Evolutionary conservation across 2,113 vertebrate species (phyloP).

Genomic region (Nibea albiflora): DNA sequence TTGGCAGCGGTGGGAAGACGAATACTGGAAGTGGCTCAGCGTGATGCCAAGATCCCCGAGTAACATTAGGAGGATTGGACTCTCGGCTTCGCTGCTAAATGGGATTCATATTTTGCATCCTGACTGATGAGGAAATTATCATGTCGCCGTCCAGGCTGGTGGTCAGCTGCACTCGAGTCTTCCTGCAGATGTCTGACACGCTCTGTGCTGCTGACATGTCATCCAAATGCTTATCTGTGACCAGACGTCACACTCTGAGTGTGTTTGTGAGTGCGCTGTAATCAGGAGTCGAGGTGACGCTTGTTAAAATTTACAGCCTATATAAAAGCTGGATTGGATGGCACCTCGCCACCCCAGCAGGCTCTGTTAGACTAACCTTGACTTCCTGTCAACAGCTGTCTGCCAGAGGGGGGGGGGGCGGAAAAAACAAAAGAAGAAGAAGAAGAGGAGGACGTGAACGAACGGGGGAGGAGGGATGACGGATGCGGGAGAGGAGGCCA

Average conservation of each 20-base stretch:
- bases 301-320: slow-evolving; percentile 63
- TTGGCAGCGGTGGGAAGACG: slow-evolving; percentile 54
- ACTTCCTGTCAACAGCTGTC: slow-evolving; percentile 62
- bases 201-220: not conserved
- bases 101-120: slow-evolving; percentile 41
- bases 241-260: not conserved
- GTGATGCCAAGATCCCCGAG: slow-evolving; percentile 36
- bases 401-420: not conserved
- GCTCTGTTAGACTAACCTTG: slow-evolving; percentile 62
- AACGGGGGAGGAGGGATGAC: not conserved
- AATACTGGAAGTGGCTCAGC: slow-evolving; percentile 51
- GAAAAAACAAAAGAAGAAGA: not conserved
- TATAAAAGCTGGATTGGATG: slow-evolving; percentile 55
- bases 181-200: not conserved
- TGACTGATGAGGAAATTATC: slow-evolving; percentile 49
- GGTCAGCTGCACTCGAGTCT: slow-evolving; percentile 31
- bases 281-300: slow-evolving; percentile 44
- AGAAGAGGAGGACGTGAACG: not conserved
- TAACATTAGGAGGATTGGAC: slow-evolving; percentile 57
- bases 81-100: slow-evolving; percentile 44
- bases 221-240: too few species aligned
- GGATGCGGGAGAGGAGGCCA: slow-evolving; percentile 3
- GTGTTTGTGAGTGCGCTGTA: slow-evolving; percentile 35
- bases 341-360: slow-evolving; percentile 16
- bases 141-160: slow-evolving; percentile 30